These are phyloP conservation scores for Centruroides sculpturatus DNA, from an alignment of 1,140 invertebrate species.

Conservation along the genomic window DNA sequence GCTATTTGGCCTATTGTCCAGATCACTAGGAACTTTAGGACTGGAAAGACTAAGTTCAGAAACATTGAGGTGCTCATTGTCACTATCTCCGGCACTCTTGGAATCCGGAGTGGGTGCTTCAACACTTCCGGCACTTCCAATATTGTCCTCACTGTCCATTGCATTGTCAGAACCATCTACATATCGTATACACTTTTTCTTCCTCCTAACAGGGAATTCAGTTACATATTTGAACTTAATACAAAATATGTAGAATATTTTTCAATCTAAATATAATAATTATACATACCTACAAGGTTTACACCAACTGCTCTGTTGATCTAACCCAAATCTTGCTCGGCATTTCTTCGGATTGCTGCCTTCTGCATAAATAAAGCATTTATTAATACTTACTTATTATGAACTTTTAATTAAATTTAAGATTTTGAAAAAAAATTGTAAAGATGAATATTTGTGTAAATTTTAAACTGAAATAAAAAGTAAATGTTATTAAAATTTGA, in stretches of 20 bases:
- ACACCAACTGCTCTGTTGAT: slow-evolving; percentile 98
- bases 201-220: slow-evolving; percentile 58
- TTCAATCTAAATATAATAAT: too few relatives aligned
- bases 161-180: slow-evolving; percentile 62
- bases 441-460: too few relatives aligned
- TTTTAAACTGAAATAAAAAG: too few relatives aligned
- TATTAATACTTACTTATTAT: too few relatives aligned
- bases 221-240: too few relatives aligned
- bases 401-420: too few relatives aligned
- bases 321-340: slow-evolving; percentile 92
- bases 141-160: slow-evolving; percentile 34
- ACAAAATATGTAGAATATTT: too few relatives aligned
- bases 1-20: neutral
- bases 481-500: too few relatives aligned
- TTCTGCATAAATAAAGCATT: slow-evolving; percentile 22
- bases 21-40: slow-evolving; percentile 7
- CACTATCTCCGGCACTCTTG: slow-evolving; percentile 27
- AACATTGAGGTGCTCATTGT: slow-evolving; percentile 1
- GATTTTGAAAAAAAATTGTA: too few relatives aligned
- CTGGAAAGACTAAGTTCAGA: slow-evolving; percentile 7
- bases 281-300: slow-evolving; percentile 93
- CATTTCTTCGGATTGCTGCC: slow-evolving; percentile 99
- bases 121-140: slow-evolving; percentile 49
- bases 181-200: slow-evolving; percentile 97
- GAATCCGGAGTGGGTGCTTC: slow-evolving; percentile 41